Conservation (phyloP, 30 jellyfish, hydroid and myxozoan genomes). For the Hydra vulgaris region DNA sequence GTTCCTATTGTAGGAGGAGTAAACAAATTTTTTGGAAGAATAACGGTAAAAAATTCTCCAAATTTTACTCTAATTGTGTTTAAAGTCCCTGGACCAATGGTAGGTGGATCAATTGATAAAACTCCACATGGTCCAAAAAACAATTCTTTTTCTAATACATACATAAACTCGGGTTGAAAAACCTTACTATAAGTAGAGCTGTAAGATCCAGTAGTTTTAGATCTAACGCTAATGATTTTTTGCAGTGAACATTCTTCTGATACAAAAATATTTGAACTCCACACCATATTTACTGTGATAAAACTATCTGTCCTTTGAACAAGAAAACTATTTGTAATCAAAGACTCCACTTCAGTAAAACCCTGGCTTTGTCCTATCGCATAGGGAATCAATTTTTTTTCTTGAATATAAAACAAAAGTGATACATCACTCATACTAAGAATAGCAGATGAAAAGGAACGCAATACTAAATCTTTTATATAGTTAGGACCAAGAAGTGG, state of each 20-base stretch:
- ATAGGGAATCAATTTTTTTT: constrained; percentile 4
- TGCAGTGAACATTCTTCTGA: constrained; percentile 30
- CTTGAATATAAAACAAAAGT: constrained; percentile 37
- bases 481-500: constrained; percentile 23
- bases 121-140: constrained; percentile 27
- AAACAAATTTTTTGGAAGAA: constrained; percentile 32
- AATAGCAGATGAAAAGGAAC: neutral
- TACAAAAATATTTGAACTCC: constrained; percentile 36
- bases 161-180: constrained; percentile 45
- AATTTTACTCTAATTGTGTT: constrained; percentile 10
- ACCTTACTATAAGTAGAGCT: constrained; percentile 5
- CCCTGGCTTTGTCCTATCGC: constrained; percentile 6
- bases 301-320: constrained; percentile 27
- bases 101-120: constrained; percentile 44
- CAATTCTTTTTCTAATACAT: neutral
- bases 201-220: constrained; percentile 30
- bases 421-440: constrained; percentile 31
- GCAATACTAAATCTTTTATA: neutral
- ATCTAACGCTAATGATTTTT: constrained; percentile 21
- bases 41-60: constrained; percentile 40
- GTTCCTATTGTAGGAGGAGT: constrained; percentile 24
- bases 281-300: constrained; percentile 3
- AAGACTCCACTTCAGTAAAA: neutral
- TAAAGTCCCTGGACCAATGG: constrained; percentile 9
- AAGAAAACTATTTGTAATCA: constrained; percentile 9